phyloP scores from a whole-genome alignment of 2,797 vertebrate species.

The Lithobates sylvaticus region DNA sequence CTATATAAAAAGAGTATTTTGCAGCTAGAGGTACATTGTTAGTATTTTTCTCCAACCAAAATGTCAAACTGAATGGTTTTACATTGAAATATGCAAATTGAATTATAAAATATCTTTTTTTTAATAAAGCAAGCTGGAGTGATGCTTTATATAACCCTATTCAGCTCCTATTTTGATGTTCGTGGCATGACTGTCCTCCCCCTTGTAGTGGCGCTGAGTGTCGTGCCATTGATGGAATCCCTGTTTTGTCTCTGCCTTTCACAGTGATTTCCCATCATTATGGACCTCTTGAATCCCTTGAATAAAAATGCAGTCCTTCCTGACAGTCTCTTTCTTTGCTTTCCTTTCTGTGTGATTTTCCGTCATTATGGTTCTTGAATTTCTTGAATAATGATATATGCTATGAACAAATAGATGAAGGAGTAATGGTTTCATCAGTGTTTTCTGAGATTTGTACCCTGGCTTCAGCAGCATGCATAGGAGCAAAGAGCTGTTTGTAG shows the following conservation, averaged over 20 bases:
- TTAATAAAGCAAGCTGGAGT: slow-evolving; percentile 25
- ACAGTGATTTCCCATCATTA: slow-evolving; percentile 84
- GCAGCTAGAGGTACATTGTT: background rate
- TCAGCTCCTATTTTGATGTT: slow-evolving; percentile 66
- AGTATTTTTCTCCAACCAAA: background rate
- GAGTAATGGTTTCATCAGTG: slow-evolving; percentile 78
- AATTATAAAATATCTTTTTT: background rate
- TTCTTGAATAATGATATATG: slow-evolving; percentile 83
- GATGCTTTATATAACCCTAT: slow-evolving; percentile 50
- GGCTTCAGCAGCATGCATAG: slow-evolving; percentile 66
- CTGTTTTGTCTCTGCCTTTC: slow-evolving; percentile 77
- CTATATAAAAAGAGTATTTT: background rate
- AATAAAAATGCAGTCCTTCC: slow-evolving; percentile 84
- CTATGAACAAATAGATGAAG: slow-evolving; percentile 80
- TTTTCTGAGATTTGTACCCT: slow-evolving; percentile 75
- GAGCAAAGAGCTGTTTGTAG: slow-evolving; percentile 67
- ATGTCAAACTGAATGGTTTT: background rate
- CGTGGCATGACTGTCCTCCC: slow-evolving; percentile 72
- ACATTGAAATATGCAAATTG: slow-evolving; percentile 8
- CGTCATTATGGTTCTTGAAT: slow-evolving; percentile 83
- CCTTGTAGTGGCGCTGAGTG: slow-evolving; percentile 72
- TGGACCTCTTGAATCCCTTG: slow-evolving; percentile 84
- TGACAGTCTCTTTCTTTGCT: slow-evolving; percentile 80
- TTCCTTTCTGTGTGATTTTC: slow-evolving; percentile 82
- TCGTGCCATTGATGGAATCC: slow-evolving; percentile 77